Evolutionary conservation across 2,113 vertebrate species (phyloP).

Genomic region (Antechinus stuartii): DNA sequence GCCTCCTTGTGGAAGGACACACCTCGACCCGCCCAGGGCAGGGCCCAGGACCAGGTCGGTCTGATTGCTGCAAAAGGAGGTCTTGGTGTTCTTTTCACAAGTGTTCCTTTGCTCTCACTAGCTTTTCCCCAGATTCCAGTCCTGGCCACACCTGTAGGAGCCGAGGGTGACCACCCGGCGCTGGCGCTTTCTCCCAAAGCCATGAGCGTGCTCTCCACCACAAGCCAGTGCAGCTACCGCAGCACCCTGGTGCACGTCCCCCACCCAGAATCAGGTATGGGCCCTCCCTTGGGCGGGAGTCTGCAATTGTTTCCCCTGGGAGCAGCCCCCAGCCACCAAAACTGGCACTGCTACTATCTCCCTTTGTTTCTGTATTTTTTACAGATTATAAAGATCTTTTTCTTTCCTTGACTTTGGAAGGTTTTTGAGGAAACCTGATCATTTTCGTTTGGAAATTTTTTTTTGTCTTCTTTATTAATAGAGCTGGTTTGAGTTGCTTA

Average conservation of each 20-base stretch:
- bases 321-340: accelerated
- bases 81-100: slow-evolving; percentile 56
- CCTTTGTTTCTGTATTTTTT: neutral
- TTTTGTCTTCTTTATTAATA: neutral
- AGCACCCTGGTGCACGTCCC: slow-evolving; percentile 90
- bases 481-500: no score
- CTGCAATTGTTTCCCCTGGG: accelerated
- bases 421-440: neutral
- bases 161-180: slow-evolving; percentile 76
- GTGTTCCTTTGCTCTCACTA: slow-evolving; percentile 73
- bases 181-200: slow-evolving; percentile 85
- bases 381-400: neutral
- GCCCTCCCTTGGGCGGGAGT: no score
- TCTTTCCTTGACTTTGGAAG: neutral
- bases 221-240: slow-evolving; percentile 93
- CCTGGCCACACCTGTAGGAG: slow-evolving; percentile 72
- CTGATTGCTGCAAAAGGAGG: no score
- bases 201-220: slow-evolving; percentile 89
- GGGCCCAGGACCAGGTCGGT: neutral
- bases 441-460: no score
- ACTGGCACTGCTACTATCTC: neutral
- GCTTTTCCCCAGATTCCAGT: slow-evolving; percentile 78
- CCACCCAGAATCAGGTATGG: slow-evolving; percentile 90
- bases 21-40: neutral
- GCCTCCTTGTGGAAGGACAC: no score